phyloP scores from a whole-genome alignment of 2,797 vertebrate species.

The Sebastes steindachneri region DNA sequence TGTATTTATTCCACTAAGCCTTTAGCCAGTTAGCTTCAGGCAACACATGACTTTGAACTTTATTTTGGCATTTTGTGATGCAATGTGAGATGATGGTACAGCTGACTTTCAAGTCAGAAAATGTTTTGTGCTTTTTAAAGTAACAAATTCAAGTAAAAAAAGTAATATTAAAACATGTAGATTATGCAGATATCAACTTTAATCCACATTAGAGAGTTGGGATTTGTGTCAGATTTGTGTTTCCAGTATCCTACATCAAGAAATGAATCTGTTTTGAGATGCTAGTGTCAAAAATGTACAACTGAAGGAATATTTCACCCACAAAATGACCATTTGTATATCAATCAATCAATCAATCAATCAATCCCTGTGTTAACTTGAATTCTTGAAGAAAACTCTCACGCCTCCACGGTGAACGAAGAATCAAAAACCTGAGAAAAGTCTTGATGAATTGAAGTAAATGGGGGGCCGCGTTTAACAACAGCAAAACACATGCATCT shows the following conservation, averaged over 20 bases:
- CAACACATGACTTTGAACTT: not conserved
- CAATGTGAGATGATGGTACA: not conserved
- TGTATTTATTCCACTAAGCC: not conserved
- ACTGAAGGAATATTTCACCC: too few species aligned
- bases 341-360: too few species aligned
- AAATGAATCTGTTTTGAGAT: not conserved
- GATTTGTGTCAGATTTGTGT: not conserved
- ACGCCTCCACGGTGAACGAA: too few species aligned
- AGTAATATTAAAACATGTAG: too few species aligned
- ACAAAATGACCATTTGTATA: too few species aligned
- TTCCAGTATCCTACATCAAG: too few species aligned
- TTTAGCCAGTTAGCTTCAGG: not conserved
- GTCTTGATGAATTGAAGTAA: too few species aligned
- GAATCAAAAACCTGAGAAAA: too few species aligned
- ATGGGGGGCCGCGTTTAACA: too few species aligned
- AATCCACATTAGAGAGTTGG: not conserved
- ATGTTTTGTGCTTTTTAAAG: not conserved
- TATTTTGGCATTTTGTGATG: not conserved
- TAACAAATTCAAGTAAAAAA: not conserved
- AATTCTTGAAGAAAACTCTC: too few species aligned
- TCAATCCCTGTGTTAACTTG: too few species aligned
- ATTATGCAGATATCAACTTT: not conserved
- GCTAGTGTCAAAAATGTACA: not conserved
- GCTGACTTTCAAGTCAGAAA: not conserved
- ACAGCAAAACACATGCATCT: too few species aligned